These are phyloP conservation scores for Troides aeacus DNA, from an alignment of 2,888 invertebrate genomes.

Conservation along the genomic window DNA sequence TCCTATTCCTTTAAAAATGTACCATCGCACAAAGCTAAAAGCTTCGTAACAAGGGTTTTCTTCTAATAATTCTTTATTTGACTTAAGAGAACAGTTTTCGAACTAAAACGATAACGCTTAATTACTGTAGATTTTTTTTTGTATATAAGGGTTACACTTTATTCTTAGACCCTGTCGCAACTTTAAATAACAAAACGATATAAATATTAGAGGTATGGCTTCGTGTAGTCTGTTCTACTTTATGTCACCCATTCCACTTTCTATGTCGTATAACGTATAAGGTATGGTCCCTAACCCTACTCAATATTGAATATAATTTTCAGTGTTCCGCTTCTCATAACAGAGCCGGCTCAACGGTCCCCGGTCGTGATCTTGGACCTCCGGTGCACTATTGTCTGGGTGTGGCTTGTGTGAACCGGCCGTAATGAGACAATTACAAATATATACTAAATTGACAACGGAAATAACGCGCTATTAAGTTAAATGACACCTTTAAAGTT, in stretches of 20 bases:
- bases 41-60: too few species aligned
- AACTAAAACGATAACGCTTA: too few species aligned
- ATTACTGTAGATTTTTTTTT: too few species aligned
- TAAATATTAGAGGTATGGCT: too few species aligned
- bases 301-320: constrained; percentile 40
- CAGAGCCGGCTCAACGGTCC: constrained; percentile 35
- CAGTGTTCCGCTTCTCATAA: constrained; percentile 40
- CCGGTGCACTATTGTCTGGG: constrained; percentile 43
- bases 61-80: too few species aligned
- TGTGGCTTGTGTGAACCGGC: constrained; percentile 30
- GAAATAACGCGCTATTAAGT: background rate
- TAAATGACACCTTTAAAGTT: background rate
- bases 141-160: too few species aligned
- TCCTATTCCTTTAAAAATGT: too few species aligned
- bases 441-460: constrained; percentile 1
- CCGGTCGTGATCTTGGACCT: constrained; percentile 58
- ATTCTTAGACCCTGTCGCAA: too few species aligned
- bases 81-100: too few species aligned
- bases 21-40: too few species aligned
- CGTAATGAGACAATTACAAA: constrained; percentile 13
- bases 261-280: background rate
- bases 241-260: background rate
- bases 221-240: background rate
- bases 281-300: constrained; percentile 3
- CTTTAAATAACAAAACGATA: too few species aligned